A percentile compares a stretch with the other conserved stretches of the same genome.
phyloP scores from a whole-genome alignment of 2,797 vertebrate species.

The Tolypeutes matacus region DNA sequence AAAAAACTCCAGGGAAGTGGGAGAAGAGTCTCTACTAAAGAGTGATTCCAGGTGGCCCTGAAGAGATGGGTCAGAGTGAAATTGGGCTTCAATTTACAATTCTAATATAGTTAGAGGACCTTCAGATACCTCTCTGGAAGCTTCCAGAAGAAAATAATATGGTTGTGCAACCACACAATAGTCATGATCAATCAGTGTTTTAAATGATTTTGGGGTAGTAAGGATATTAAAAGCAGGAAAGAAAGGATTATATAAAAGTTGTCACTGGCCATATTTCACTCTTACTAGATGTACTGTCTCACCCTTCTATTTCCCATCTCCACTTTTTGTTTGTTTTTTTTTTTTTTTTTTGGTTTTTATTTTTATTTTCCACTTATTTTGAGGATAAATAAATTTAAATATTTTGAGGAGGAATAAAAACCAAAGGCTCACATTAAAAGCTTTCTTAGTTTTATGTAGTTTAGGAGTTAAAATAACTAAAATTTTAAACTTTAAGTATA shows the following conservation, averaged over 20 bases:
- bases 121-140: neutral
- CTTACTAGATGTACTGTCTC: neutral
- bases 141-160: neutral
- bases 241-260: neutral
- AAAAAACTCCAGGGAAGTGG: neutral
- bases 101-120: neutral
- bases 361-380: neutral
- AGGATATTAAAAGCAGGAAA: neutral
- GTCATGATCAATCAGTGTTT: neutral
- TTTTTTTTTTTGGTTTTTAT: too few relatives aligned
- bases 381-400: constrained; percentile 27
- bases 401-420: constrained; percentile 18
- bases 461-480: constrained; percentile 18
- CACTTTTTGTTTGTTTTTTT: neutral
- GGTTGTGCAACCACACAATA: neutral
- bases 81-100: neutral
- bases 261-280: neutral
- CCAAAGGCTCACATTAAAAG: neutral
- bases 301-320: neutral
- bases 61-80: neutral
- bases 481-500: constrained; percentile 31
- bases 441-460: neutral
- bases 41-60: accelerated
- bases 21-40: neutral
- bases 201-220: neutral